A percentile compares a stretch with the other conserved stretches of the same genome.
phyloP scores from a whole-genome alignment of 2,888 invertebrate genomes.

The Machimus rusticus region DNA sequence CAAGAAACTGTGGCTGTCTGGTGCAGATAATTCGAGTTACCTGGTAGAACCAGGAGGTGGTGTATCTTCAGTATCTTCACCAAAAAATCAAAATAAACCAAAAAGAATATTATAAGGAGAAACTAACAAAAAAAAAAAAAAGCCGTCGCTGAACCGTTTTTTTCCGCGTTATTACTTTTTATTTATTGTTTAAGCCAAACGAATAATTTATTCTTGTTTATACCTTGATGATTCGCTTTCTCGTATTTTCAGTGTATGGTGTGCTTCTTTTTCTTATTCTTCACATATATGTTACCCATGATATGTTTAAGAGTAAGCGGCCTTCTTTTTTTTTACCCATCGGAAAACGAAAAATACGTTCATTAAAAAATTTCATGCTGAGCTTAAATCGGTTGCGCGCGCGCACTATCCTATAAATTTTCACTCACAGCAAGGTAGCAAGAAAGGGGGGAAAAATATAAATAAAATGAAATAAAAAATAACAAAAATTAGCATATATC shows the following conservation, averaged over 20 bases:
- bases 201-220: neutral
- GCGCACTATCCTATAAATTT: conserved; percentile 26
- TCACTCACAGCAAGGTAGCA: neutral
- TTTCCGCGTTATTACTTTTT: neutral
- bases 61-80: neutral
- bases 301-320: neutral
- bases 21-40: neutral
- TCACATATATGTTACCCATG: neutral
- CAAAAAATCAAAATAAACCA: neutral
- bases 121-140: neutral
- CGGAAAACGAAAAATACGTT: conserved; percentile 2
- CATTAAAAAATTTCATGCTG: conserved; percentile 37
- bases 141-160: neutral
- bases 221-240: neutral
- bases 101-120: neutral
- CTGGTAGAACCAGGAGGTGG: neutral
- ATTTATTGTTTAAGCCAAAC: neutral
- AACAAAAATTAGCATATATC: conserved; percentile 23
- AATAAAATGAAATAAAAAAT: neutral
- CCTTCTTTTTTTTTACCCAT: neutral
- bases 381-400: conserved; percentile 31
- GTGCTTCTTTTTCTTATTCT: neutral
- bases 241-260: neutral
- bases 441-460: neutral
- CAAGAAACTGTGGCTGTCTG: neutral